Evolutionary conservation across 2,888 invertebrate species (phyloP).

Genomic region (Diplazon laetatorius): DNA sequence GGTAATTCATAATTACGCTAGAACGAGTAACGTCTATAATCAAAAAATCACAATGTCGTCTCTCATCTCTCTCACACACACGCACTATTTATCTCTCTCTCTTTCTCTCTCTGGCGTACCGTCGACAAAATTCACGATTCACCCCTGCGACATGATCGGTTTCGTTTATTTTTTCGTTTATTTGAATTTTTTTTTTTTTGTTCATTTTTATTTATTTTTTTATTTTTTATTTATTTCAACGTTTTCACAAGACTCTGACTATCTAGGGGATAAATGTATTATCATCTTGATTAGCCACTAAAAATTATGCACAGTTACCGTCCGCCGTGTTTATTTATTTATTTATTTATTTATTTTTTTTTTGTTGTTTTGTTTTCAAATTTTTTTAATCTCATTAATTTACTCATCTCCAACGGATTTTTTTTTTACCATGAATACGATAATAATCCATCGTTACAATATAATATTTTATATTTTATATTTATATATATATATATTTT

Average conservation of each 20-base stretch:
- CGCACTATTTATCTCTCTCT: conserved; percentile 1
- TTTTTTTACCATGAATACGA: conserved; percentile 65
- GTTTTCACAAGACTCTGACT: conserved; percentile 74
- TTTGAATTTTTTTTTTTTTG: conserved; percentile 57
- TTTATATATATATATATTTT: conserved; percentile 60
- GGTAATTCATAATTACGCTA: conserved; percentile 69
- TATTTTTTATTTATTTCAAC: conserved; percentile 55
- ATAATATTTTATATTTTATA: conserved; percentile 59
- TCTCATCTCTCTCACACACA: conserved; percentile 58
- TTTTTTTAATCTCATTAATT: conserved; percentile 39
- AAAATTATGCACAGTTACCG: conserved; percentile 76
- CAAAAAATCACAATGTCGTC: conserved; percentile 76
- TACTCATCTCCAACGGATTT: conserved; percentile 70
- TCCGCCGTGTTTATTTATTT: conserved; percentile 11
- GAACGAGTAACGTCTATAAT: conserved; percentile 71
- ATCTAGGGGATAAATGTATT: conserved; percentile 71
- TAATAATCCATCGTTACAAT: conserved; percentile 64
- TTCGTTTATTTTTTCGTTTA: conserved; percentile 59
- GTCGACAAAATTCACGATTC: conserved; percentile 36
- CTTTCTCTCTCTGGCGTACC: conserved; percentile 10
- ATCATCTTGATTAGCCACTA: conserved; percentile 73
- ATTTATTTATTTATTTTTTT: no score
- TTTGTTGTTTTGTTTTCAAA: no score
- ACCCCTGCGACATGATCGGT: conserved; percentile 38
- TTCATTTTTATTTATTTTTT: conserved; percentile 59